Base-by-base conservation (phyloP, 1,140 invertebrate species). In the Octopus sinensis region DNA sequence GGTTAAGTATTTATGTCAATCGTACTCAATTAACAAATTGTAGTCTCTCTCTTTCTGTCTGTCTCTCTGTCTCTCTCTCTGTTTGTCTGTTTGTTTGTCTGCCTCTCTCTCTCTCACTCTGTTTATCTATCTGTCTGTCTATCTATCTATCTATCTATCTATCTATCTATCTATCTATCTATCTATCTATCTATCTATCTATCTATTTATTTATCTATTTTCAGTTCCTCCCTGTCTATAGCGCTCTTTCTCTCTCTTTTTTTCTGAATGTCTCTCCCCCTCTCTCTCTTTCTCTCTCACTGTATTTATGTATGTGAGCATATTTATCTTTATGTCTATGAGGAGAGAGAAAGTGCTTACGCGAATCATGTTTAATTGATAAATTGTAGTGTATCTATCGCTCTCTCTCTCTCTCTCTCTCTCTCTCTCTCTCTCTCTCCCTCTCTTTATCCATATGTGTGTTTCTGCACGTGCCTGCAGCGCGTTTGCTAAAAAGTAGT, bases 1-100 rank as follows among this genome's bases (percentile, higher is more conserved):
- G 23, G 23, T 23, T 23, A 23, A 23, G 23, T 23, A 23, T 23
- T 23, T 23, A 23, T 23, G 23, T 23, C 23, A 23, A 23, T 23
- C 23, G 23, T 23, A 23, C 23, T 23, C 23, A 23, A 23, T 23
- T 23, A 23, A 0, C 23, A 23, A 23, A 23, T 23, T 23, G 23
- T 23, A 23, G 23, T 23, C 23, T 79, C 10, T 52, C 51, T 62
- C 51, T 79, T 51, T 76, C 43, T 12, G 4, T 17, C 43, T 76
- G 17, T 71, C 79, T 80, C 4, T 80, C 13, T 10, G 13, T 76
- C 30, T 80, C 54, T 71, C n/a, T 80, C 43, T 80, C 43, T 71
- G 62, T 80, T 56, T 80, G 17, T 71, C 56, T 76, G 17, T 80
- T 23, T 71, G 5, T 80, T 54, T 80, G 17, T 77, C 13, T 5